Evolutionary conservation across 2,888 invertebrate genomes (phyloP).

Genomic region (Brachyopa scutellaris): DNA sequence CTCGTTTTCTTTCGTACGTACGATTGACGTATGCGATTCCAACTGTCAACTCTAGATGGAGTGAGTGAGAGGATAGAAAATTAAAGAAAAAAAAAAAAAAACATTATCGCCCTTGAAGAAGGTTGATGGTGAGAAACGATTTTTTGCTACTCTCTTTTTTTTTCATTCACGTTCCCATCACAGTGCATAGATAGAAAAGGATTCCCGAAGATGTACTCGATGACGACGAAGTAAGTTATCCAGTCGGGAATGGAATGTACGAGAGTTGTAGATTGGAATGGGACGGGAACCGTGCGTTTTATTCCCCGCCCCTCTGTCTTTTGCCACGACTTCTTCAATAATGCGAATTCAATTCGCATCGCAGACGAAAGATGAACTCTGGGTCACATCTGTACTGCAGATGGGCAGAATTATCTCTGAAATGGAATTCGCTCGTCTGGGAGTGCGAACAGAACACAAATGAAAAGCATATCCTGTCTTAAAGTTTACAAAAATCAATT

Average conservation of each 20-base stretch:
- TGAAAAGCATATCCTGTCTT: conserved; percentile 71
- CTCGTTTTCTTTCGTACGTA: conserved; percentile 64
- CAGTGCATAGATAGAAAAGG: conserved; percentile 48
- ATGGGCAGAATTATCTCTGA: conserved; percentile 66
- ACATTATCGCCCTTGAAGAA: conserved; percentile 69
- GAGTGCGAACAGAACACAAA: conserved; percentile 45
- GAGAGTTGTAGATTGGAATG: conserved; percentile 50
- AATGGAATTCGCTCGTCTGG: conserved; percentile 63
- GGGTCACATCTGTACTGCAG: conserved; percentile 71
- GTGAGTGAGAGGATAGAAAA: neutral
- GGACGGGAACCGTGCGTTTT: conserved; percentile 32
- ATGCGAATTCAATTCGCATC: conserved; percentile 73
- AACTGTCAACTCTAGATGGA: conserved; percentile 56
- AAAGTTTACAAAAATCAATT: too few relatives aligned
- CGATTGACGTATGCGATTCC: conserved; percentile 68
- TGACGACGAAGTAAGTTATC: conserved; percentile 60
- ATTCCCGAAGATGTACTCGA: conserved; percentile 49
- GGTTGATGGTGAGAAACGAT: conserved; percentile 67
- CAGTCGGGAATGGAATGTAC: conserved; percentile 41
- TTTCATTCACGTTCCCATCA: conserved; percentile 53
- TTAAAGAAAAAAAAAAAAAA: conserved; percentile 44
- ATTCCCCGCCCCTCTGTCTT: conserved; percentile 1
- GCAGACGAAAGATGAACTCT: conserved; percentile 71
- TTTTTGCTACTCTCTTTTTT: conserved; percentile 24
- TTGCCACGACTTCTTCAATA: conserved; percentile 60